Percentiles rank a stretch among this genome's conserved stretches.
phyloP scores from a whole-genome alignment of 2,797 vertebrate genomes.

The Esox masquinongy region DNA sequence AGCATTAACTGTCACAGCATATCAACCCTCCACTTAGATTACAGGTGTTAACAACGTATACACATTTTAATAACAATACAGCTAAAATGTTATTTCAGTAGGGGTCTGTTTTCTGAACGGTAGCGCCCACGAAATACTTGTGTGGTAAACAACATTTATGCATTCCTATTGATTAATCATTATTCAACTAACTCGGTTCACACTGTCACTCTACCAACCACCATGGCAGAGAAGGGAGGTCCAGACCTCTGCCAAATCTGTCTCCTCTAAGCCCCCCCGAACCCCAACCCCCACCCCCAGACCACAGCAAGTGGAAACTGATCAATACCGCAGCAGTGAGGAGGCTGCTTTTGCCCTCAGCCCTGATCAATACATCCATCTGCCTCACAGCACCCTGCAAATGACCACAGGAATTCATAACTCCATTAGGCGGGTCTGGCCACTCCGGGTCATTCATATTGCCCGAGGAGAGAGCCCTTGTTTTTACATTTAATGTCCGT shows the following conservation, averaged over 20 bases:
- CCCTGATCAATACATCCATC: conserved; percentile 39
- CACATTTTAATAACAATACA: too few species aligned
- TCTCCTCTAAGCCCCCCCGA: not conserved
- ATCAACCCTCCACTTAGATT: conserved; percentile 3
- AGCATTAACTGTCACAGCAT: not conserved
- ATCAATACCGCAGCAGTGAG: conserved; percentile 27
- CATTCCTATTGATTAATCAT: not conserved
- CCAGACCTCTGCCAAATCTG: not conserved
- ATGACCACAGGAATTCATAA: conserved; percentile 28
- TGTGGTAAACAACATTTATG: not conserved
- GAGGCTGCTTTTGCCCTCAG: conserved; percentile 10
- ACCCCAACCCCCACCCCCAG: not conserved
- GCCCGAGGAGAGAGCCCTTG: conserved; percentile 1
- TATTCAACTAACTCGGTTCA: not conserved
- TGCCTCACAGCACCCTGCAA: conserved; percentile 5
- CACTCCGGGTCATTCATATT: not conserved
- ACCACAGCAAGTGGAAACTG: conserved; percentile 6
- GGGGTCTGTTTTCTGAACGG: not conserved
- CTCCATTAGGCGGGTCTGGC: conserved; percentile 19
- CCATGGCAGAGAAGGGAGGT: not conserved
- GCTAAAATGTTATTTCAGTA: not conserved
- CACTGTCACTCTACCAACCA: not conserved
- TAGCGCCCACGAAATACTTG: not conserved
- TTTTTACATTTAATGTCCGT: conserved; percentile 10
- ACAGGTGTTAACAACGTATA: not conserved